Base-by-base conservation (phyloP, 2,888 invertebrate species). In the Clostera curtula region DNA sequence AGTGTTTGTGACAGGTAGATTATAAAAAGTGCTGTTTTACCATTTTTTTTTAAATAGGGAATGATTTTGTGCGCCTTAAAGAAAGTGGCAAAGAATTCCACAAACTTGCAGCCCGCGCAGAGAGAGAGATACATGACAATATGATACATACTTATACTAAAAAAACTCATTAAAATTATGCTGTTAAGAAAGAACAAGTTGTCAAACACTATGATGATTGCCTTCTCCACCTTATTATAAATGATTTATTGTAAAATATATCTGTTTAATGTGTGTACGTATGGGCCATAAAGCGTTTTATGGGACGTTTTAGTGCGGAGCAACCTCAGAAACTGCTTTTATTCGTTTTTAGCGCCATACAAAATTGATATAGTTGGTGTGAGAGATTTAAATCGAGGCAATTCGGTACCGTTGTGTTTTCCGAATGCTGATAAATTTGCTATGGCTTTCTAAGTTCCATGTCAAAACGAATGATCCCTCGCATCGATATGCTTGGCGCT, bases 221-320 rank as follows among this genome's bases (percentile, higher is more conserved):
- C n/a, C n/a, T n/a, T n/a, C n/a, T n/a, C n/a, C n/a, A n/a, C n/a
- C 55, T 51, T 65, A 67, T 68, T 74, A 71, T 67, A 64, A 56
- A 68, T 77, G 76, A 82, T 80, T 80, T 79, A 79, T 77, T 64
- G 53, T 59, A 60, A 64, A 68, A 66, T 60, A 62, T 74, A 70
- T 73, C 65, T 66, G 57, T 66, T 69, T 75, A 76, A 77, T 75
- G 74, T 72, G 70, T 76, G 73, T 71, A 67, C 52, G 65, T 71
- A 74, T 72, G 72, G 70, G 51, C 64, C 56, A 71, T 79, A 74
- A 77, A 76, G 62, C 52, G 62, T 70, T 80, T 80, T 76, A 77
- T 74, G 71, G 59, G 67, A 66, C 72, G 69, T 53, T 72, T 73
- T 63, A 76, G 65, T 60, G 65, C 64, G 57, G 58, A 56, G 59